A percentile compares a stretch with the other conserved stretches of the same genome.
These are phyloP conservation scores for Mustelus asterias DNA, from an alignment of 2,113 vertebrate species.

Conservation along the genomic window DNA sequence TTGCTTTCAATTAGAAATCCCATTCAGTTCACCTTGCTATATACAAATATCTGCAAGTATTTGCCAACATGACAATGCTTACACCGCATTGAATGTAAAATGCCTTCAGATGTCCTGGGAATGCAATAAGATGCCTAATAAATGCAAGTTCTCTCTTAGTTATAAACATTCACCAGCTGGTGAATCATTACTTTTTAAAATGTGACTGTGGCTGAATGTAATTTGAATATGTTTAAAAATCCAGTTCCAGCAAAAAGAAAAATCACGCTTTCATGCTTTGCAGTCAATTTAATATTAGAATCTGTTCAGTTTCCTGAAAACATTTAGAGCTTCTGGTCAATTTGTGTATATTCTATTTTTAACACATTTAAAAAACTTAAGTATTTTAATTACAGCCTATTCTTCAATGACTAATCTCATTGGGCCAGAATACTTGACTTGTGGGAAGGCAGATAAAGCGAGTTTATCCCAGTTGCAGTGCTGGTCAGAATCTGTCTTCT, in stretches of 20 bases:
- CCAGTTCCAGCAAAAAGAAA: neutral
- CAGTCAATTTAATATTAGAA: neutral
- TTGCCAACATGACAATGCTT: neutral
- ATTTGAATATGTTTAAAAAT: neutral
- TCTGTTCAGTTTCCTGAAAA: neutral
- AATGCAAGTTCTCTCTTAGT: neutral
- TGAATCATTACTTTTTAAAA: conserved; percentile 14
- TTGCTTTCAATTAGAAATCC: neutral
- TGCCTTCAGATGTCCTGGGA: neutral
- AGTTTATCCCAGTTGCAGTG: neutral
- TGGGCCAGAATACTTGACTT: neutral
- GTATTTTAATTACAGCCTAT: neutral
- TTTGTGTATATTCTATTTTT: neutral
- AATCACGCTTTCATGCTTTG: neutral
- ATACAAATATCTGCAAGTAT: neutral
- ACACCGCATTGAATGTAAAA: neutral
- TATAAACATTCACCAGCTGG: neutral
- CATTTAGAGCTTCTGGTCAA: neutral
- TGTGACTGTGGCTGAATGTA: neutral
- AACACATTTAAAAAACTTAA: neutral
- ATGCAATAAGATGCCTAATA: neutral
- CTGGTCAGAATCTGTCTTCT: neutral
- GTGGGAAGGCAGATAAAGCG: neutral
- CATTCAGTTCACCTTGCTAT: neutral
- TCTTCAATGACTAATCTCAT: neutral